Evolutionary conservation across 2,888 invertebrate genomes (phyloP).

Genomic region (Leucania comma): DNA sequence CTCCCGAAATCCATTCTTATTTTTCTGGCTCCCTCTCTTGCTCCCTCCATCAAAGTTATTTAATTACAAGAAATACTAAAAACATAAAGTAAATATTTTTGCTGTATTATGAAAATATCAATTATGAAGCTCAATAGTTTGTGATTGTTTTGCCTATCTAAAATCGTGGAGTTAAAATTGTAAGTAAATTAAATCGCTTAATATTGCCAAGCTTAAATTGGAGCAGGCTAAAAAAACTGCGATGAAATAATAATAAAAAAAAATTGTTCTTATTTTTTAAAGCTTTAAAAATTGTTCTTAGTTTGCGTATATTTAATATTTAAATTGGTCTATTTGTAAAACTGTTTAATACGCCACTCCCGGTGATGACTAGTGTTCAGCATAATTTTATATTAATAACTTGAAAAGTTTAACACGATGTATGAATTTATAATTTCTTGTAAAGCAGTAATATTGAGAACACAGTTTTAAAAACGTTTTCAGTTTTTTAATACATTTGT

Average conservation of each 20-base stretch:
- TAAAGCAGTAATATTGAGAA: neutral
- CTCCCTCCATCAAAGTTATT: no score
- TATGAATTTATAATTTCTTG: neutral
- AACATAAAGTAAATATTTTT: no score
- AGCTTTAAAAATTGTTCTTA: conserved; percentile 2
- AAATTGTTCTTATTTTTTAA: neutral
- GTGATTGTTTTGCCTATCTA: neutral
- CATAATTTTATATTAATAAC: neutral
- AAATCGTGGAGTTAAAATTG: neutral
- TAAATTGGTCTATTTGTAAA: conserved; percentile 21
- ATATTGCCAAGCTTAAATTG: conserved; percentile 8
- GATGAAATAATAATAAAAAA: neutral
- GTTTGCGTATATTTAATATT: conserved; percentile 2
- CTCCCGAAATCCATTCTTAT: no score
- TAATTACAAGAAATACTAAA: no score
- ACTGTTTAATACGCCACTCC: neutral
- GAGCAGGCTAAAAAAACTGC: neutral
- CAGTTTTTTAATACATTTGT: no score
- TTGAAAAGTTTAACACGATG: neutral
- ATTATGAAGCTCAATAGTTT: neutral
- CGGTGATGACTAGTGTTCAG: neutral
- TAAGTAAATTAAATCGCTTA: neutral
- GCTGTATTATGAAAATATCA: no score
- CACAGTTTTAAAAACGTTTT: neutral
- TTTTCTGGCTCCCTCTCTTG: no score